A percentile compares a stretch with the other conserved stretches of the same genome.
Evolutionary conservation across 2,113 vertebrate genomes (phyloP).

Genomic region (Clinocottus analis): DNA sequence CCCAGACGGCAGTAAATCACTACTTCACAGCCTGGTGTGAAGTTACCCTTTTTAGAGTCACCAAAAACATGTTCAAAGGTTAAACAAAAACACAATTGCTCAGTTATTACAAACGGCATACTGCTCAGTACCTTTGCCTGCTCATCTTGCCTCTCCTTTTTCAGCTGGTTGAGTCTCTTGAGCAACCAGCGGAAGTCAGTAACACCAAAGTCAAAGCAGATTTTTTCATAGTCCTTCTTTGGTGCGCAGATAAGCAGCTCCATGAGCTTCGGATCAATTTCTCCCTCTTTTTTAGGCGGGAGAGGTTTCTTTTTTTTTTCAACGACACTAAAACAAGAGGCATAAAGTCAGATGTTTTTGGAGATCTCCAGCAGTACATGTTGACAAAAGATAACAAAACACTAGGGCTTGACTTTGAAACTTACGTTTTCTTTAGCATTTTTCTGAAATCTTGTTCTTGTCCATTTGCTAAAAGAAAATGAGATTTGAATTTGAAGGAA

Average conservation of each 20-base stretch:
- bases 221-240: constrained; percentile 89
- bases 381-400: fast-evolving
- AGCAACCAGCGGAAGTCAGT: constrained; percentile 92
- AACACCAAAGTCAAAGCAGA: constrained; percentile 89
- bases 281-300: constrained; percentile 72
- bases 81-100: background rate
- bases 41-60: background rate
- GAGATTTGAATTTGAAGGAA: background rate
- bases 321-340: constrained; percentile 58
- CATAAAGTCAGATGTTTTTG: background rate
- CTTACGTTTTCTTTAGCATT: constrained; percentile 83
- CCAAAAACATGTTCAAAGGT: background rate
- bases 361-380: background rate
- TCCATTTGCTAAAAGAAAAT: constrained; percentile 40
- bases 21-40: background rate
- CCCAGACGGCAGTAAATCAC: background rate
- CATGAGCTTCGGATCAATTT: constrained; percentile 86
- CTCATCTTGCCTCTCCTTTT: constrained; percentile 80
- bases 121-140: constrained; percentile 86
- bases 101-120: background rate
- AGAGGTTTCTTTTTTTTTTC: constrained; percentile 59
- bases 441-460: constrained; percentile 75
- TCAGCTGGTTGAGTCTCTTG: constrained; percentile 87
- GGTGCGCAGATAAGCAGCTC: constrained; percentile 87
- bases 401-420: background rate